phyloP scores from a whole-genome alignment of 1,140 invertebrate species.

The Macrocentrus cingulum region DNA sequence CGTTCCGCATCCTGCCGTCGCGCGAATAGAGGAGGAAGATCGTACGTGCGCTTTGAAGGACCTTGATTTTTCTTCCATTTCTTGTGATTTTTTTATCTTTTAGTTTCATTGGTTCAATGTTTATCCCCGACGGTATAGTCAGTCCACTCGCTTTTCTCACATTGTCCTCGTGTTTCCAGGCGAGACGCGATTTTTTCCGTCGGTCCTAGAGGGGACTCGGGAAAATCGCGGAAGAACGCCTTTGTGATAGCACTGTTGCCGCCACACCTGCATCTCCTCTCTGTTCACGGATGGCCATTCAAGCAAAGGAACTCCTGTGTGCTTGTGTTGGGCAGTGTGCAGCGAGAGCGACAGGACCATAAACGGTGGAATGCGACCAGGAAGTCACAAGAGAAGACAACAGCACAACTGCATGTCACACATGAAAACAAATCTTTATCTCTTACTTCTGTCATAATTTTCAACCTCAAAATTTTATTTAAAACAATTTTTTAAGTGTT shows the following conservation, averaged over 20 bases:
- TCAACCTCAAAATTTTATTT: no score
- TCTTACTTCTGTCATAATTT: slow-evolving; percentile 5
- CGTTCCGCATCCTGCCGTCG: slow-evolving; percentile 19
- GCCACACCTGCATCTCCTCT: slow-evolving; percentile 15
- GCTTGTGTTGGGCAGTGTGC: no score
- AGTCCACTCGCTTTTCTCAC: slow-evolving; percentile 19
- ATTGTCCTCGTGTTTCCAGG: slow-evolving; percentile 8
- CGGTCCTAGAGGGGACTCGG: neutral
- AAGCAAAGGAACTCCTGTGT: no score
- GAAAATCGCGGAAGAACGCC: slow-evolving; percentile 6
- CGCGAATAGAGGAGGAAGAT: slow-evolving; percentile 21
- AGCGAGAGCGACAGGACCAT: slow-evolving; percentile 8
- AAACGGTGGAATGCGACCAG: slow-evolving; percentile 21
- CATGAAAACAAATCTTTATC: slow-evolving; percentile 12
- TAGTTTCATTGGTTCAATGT: neutral
- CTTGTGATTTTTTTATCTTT: neutral
- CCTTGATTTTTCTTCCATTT: slow-evolving; percentile 1
- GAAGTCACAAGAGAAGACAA: slow-evolving; percentile 14
- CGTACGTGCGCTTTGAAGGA: slow-evolving; percentile 19
- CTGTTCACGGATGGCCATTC: neutral
- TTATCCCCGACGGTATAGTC: neutral
- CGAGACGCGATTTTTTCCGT: slow-evolving; percentile 12
- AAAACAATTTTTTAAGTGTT: no score
- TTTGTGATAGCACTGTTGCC: slow-evolving; percentile 8
- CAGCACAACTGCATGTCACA: neutral